A percentile compares a stretch with the other conserved stretches of the same genome.
Conservation (phyloP, 2,888 invertebrate species). For the Nomada hirtipes region DNA sequence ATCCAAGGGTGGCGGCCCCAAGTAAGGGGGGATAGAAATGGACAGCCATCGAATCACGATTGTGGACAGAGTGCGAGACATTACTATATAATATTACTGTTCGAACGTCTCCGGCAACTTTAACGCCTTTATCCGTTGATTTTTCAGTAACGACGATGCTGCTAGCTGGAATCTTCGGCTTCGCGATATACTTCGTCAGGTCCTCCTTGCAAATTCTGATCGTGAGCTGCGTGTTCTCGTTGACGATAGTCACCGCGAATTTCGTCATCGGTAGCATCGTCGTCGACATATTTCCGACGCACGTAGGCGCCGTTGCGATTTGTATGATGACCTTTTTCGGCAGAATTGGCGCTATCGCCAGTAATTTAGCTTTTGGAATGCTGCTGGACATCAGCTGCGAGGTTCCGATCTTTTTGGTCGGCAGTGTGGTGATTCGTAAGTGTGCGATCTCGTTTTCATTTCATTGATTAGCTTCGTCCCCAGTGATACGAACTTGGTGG, state of each 20-base stretch:
- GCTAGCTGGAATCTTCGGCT: conserved; percentile 86
- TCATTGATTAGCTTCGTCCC: too few species aligned
- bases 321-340: conserved; percentile 89
- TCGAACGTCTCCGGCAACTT: too few species aligned
- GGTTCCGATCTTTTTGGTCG: conserved; percentile 88
- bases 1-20: too few species aligned
- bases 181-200: conserved; percentile 87
- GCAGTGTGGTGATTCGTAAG: conserved; percentile 86
- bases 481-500: too few species aligned
- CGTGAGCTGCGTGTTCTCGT: conserved; percentile 85
- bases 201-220: conserved; percentile 87
- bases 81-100: too few species aligned
- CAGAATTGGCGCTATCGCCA: conserved; percentile 88
- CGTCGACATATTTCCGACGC: conserved; percentile 84
- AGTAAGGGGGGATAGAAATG: too few species aligned
- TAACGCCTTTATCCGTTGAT: background rate
- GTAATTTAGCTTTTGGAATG: conserved; percentile 88
- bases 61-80: too few species aligned
- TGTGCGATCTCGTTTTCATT: conserved; percentile 45
- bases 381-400: conserved; percentile 88
- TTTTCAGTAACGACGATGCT: conserved; percentile 82
- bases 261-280: conserved; percentile 81
- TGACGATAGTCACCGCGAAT: conserved; percentile 85
- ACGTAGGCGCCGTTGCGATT: conserved; percentile 87
- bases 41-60: too few species aligned